phyloP scores from a whole-genome alignment of 2,888 invertebrate genomes.

The Autographa gamma region DNA sequence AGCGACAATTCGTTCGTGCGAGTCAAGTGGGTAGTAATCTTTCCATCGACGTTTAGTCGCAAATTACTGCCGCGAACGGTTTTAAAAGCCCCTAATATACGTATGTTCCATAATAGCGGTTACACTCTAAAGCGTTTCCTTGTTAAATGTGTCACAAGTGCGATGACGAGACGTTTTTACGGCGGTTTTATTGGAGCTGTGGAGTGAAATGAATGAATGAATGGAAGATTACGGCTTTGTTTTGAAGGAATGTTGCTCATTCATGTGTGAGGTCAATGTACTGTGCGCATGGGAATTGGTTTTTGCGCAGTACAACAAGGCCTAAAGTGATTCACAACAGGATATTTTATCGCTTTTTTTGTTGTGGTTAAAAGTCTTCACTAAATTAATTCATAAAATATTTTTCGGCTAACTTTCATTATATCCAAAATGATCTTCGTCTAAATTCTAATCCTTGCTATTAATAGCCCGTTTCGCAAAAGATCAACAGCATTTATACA shows the following conservation, averaged over 20 bases:
- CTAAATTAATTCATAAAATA: no score
- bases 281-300: not conserved
- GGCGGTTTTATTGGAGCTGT: not conserved
- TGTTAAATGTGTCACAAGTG: conserved; percentile 27
- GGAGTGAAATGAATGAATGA: not conserved
- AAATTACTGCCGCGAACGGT: conserved; percentile 49
- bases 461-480: not conserved
- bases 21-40: conserved; percentile 45
- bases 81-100: conserved; percentile 55
- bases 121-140: conserved; percentile 41
- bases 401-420: no score
- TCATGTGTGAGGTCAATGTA: not conserved
- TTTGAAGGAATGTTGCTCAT: not conserved
- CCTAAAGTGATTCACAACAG: no score
- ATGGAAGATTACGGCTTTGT: not conserved
- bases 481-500: not conserved
- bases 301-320: no score
- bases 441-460: no score
- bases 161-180: conserved; percentile 23
- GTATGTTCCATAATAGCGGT: conserved; percentile 47
- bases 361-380: no score
- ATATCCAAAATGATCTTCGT: no score
- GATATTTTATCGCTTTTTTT: no score
- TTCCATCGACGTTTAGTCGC: conserved; percentile 49
- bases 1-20: conserved; percentile 10